Percentiles rank a stretch among this genome's conserved stretches.
These are phyloP conservation scores for Platygyra sinensis DNA, from an alignment of 64 coral and sea anemone genomes.

Conservation along the genomic window DNA sequence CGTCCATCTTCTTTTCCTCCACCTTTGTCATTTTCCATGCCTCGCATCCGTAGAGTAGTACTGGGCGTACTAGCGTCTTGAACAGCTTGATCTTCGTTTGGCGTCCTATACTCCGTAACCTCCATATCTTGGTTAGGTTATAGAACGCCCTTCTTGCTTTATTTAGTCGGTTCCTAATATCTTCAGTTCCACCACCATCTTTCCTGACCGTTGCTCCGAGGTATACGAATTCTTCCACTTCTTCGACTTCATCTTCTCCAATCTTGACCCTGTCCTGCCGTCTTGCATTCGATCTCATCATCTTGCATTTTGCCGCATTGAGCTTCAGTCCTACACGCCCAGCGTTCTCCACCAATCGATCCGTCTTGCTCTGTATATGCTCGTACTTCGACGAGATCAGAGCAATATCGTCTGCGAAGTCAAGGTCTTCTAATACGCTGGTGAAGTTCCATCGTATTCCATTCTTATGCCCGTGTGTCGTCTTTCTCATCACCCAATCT, in stretches of 20 bases:
- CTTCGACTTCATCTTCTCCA: slow-evolving; percentile 43
- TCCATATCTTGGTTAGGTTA: no score
- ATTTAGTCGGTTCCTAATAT: no score
- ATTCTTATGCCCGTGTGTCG: no score
- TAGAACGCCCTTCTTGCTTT: no score
- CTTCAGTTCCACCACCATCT: slow-evolving; percentile 40
- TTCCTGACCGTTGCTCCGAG: slow-evolving; percentile 33
- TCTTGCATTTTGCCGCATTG: background rate
- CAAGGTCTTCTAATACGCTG: slow-evolving; percentile 34
- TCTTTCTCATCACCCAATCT: slow-evolving; percentile 45
- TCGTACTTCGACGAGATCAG: slow-evolving; percentile 5
- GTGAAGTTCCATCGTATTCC: slow-evolving; percentile 48
- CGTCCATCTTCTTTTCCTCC: background rate
- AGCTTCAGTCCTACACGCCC: no score
- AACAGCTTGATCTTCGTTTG: slow-evolving; percentile 32
- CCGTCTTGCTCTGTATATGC: background rate
- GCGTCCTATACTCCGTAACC: no score
- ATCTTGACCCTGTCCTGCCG: slow-evolving; percentile 33
- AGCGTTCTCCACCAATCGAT: slow-evolving; percentile 25
- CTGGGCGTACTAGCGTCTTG: slow-evolving; percentile 47
- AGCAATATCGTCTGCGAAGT: slow-evolving; percentile 46
- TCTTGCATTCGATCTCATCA: slow-evolving; percentile 39
- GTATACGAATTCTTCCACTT: slow-evolving; percentile 36
- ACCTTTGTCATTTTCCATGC: slow-evolving; percentile 34
- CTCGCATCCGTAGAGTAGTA: slow-evolving; percentile 29